Evolutionary conservation across 2,888 invertebrate species (phyloP), one percentile per base, ranked within the genome.

Genomic region (Rhopalosiphum nymphaeae): DNA sequence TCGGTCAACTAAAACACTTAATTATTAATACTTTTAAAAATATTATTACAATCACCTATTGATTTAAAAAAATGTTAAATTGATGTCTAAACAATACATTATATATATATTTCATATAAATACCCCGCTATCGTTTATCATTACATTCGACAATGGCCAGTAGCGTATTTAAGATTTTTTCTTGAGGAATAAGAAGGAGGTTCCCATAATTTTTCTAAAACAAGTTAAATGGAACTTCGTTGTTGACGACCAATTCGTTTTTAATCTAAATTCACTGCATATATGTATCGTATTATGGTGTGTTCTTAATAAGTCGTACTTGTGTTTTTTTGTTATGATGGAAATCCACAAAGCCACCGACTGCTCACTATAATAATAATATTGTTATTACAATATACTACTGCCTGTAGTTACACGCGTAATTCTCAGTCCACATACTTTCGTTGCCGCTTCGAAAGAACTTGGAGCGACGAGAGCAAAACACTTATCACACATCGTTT

Each of bases 401-500:
- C 9, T 78, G 78, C 78, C 36, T 78, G 78, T 78, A 78, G 1
- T 78, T 78, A 5, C 21, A 78, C 9, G 9, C 21, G 36, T 78
- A 78, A 36, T 78, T 36, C 7, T 78, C 9, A 36, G 36, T 78
- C 78, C 21, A 36, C 36, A 21, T 90, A 78, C 36, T 16, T 53
- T 84, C 13, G 53, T 26, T 26, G 91, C 9, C n/a, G 21, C 9
- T 36, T 21, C 2, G 36, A 78, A 78, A 21, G 78, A 78, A 78
- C 36, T 78, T 7, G 9, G 78, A 21, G 7, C 9, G 78, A 36
- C 92, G 57, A 36, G 49, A 44, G 46, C 4, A 0, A 56, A n/a
- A 91, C 46, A 87, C 53, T 87, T 87, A 92, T 92, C 92, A 92
- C 92, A 61, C 87, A 49, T 92, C 67, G 87, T 87, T 87, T 67